These are phyloP conservation scores for Spodoptera litura DNA, from an alignment of 1,140 invertebrate genomes.

Conservation along the genomic window DNA sequence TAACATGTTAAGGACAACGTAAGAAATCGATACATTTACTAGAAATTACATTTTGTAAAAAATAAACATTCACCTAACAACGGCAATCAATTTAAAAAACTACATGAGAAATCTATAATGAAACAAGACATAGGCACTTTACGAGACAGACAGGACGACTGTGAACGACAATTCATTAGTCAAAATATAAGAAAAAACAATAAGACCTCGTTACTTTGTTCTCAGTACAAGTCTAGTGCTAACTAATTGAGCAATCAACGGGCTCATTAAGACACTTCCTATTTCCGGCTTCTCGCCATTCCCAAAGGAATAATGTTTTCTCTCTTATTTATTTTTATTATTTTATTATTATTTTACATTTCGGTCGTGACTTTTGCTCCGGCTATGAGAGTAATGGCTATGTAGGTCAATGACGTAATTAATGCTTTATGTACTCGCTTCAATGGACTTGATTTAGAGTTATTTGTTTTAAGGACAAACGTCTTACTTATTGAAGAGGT, in stretches of 20 bases:
- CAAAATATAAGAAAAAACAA: background rate
- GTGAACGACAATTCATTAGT: background rate
- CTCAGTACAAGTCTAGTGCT: background rate
- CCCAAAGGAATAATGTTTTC: background rate
- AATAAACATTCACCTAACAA: no score
- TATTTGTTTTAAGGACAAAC: no score
- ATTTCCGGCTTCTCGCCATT: constrained; percentile 9
- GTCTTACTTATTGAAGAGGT: no score
- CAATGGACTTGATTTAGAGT: no score
- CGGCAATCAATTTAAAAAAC: no score
- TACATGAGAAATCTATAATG: background rate
- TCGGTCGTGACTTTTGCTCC: background rate
- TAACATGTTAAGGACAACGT: no score
- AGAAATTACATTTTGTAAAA: no score
- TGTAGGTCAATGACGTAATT: no score
- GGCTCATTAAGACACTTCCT: constrained; percentile 33
- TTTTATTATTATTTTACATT: background rate
- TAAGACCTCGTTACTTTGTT: background rate
- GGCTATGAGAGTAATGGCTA: background rate
- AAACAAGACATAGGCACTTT: no score
- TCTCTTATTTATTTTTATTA: background rate
- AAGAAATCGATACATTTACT: no score
- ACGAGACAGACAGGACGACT: background rate
- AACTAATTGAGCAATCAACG: constrained; percentile 32
- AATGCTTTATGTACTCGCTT: no score